These are phyloP conservation scores for Danio jaintianensis DNA, from an alignment of 2,797 vertebrate genomes.

Conservation along the genomic window DNA sequence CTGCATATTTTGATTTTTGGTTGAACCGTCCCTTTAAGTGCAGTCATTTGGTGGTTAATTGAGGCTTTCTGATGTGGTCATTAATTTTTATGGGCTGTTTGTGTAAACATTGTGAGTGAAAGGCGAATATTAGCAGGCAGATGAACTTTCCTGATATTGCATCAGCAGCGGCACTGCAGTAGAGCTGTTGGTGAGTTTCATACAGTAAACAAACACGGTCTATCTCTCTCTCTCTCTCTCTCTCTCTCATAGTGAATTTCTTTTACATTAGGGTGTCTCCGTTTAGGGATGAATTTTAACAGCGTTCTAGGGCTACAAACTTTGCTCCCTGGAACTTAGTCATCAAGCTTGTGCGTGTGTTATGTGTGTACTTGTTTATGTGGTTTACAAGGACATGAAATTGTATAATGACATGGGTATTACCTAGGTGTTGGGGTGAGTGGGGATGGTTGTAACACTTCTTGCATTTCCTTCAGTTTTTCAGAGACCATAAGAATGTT, in stretches of 20 bases:
- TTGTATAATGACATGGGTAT: too few relatives aligned
- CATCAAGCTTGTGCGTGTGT: conserved; percentile 7
- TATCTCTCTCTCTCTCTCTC: not conserved
- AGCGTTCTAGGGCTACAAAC: not conserved
- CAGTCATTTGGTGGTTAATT: conserved; percentile 5
- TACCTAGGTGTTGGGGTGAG: too few relatives aligned
- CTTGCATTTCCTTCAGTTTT: too few relatives aligned
- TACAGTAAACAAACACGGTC: not conserved
- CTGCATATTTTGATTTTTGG: too few relatives aligned
- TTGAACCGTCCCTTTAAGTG: not conserved
- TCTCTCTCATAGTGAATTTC: not conserved
- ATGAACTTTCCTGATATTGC: conserved; percentile 39
- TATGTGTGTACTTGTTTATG: too few relatives aligned
- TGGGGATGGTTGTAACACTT: too few relatives aligned
- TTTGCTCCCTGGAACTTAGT: not conserved
- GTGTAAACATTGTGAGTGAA: conserved; percentile 11
- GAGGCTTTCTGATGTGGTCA: not conserved
- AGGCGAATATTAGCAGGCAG: not conserved
- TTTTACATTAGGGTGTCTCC: not conserved
- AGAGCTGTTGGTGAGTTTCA: not conserved
- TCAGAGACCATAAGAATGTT: too few relatives aligned
- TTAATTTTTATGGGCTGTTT: conserved; percentile 10
- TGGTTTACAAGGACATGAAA: too few relatives aligned
- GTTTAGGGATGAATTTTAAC: not conserved
- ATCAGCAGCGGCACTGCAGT: conserved; percentile 37